Base-by-base conservation (phyloP, 2,797 vertebrate genomes). In the Argentina silus region DNA sequence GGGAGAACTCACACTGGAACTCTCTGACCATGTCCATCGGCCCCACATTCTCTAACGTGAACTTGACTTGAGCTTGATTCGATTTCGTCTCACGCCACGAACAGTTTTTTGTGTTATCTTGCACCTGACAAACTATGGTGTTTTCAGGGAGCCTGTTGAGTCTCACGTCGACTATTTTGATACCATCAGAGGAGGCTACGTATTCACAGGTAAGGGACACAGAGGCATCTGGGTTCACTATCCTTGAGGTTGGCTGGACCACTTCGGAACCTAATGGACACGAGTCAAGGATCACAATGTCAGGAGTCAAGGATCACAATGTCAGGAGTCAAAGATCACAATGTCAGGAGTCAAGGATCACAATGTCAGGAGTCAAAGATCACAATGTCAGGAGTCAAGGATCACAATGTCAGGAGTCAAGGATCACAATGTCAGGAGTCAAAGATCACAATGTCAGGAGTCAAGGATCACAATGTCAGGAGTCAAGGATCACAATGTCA, bases 331-430 rank as follows among this genome's bases (percentile, higher is more conserved):
- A 61, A 36, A 23, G 12, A 4, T 1, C n/a, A 9, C 7, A 3
- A 0, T 59, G 15, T 21, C 6, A 19, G 3, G 56, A 17, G 9
- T 7, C 3, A 19, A 3, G 6, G 4, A 19, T 21, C 6, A 66
- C 84, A 87, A 47, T 81, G 78, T 3, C 66, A 74, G 68, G 79
- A 79, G 67, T 66, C 67, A 63, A 75, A 48, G n/a, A n/a, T n/a
- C n/a, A n/a, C n/a, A n/a, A n/a, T n/a, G n/a, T n/a, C n/a, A n/a
- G n/a, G n/a, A n/a, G n/a, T n/a, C n/a, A n/a, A n/a, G n/a, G n/a
- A n/a, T n/a, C n/a, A n/a, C n/a, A n/a, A n/a, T n/a, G n/a, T n/a
- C n/a, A n/a, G n/a, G n/a, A n/a, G n/a, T n/a, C n/a, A n/a, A n/a
- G n/a, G n/a, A n/a, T n/a, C n/a, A n/a, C n/a, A n/a, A n/a, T n/a